A percentile compares a stretch with the other conserved stretches of the same genome.
phyloP scores from a whole-genome alignment of 2,113 vertebrate species.

The Pungitius pungitius region DNA sequence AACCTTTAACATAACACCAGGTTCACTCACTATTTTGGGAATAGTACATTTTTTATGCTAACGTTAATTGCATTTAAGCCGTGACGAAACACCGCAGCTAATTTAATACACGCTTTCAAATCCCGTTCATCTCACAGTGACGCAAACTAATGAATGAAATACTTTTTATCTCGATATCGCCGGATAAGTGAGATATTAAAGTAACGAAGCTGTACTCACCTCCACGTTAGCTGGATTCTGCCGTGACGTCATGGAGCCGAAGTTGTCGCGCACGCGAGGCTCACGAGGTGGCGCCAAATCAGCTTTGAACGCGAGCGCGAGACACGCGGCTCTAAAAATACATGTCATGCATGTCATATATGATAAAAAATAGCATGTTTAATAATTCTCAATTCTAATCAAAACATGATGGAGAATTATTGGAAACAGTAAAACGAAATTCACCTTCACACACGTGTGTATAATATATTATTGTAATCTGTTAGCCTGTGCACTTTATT shows the following conservation, averaged over 20 bases:
- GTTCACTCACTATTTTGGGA: background rate
- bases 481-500: too few species aligned
- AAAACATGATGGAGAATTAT: background rate
- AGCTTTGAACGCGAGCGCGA: background rate
- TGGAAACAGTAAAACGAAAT: background rate
- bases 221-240: background rate
- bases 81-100: background rate
- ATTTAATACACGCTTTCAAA: background rate
- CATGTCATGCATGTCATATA: background rate
- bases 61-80: background rate
- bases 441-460: too few species aligned
- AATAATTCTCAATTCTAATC: background rate
- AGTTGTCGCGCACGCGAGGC: background rate
- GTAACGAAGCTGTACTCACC: background rate
- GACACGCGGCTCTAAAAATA: background rate
- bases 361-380: background rate
- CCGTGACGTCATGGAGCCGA: background rate
- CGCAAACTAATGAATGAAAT: background rate
- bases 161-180: too few species aligned
- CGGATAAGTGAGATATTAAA: too few species aligned
- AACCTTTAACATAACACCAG: background rate
- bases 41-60: background rate
- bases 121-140: background rate
- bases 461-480: too few species aligned
- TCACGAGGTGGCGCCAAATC: slow-evolving; percentile 27